Evolutionary conservation across 2,888 invertebrate genomes (phyloP).

Genomic region (Ochropleura plecta): DNA sequence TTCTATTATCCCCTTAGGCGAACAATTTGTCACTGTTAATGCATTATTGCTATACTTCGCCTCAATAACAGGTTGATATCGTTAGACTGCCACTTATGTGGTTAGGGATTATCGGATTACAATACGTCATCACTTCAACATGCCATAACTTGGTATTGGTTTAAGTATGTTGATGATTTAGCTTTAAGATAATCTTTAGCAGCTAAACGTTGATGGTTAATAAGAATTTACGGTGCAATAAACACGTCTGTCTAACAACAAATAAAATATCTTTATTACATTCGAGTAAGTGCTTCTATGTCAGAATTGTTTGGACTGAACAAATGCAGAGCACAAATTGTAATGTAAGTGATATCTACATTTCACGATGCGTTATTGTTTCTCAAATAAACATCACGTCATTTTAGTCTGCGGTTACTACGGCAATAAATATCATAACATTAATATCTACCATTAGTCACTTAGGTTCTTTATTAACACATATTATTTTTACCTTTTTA

Average conservation of each 20-base stretch:
- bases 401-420: conserved; percentile 53
- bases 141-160: neutral
- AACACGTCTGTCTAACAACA: neutral
- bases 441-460: conserved; percentile 38
- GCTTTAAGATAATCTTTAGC: neutral
- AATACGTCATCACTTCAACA: conserved; percentile 19
- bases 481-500: conserved; percentile 30
- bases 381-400: conserved; percentile 46
- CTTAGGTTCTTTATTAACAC: conserved; percentile 37
- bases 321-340: conserved; percentile 30
- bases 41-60: conserved; percentile 47
- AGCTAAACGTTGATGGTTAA: no score
- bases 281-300: conserved; percentile 26
- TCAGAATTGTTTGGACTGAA: conserved; percentile 30
- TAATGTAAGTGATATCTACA: conserved; percentile 31
- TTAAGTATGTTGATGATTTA: conserved; percentile 9
- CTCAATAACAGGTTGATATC: conserved; percentile 29
- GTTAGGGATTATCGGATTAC: conserved; percentile 32
- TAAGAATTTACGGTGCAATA: no score
- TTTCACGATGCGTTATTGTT: conserved; percentile 47
- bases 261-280: conserved; percentile 21
- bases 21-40: conserved; percentile 53
- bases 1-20: conserved; percentile 47
- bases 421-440: conserved; percentile 47
- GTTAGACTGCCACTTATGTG: conserved; percentile 15